A percentile compares a stretch with the other conserved stretches of the same genome.
Evolutionary conservation across 1,140 invertebrate genomes (phyloP).

Genomic region (Phthorimaea operculella): DNA sequence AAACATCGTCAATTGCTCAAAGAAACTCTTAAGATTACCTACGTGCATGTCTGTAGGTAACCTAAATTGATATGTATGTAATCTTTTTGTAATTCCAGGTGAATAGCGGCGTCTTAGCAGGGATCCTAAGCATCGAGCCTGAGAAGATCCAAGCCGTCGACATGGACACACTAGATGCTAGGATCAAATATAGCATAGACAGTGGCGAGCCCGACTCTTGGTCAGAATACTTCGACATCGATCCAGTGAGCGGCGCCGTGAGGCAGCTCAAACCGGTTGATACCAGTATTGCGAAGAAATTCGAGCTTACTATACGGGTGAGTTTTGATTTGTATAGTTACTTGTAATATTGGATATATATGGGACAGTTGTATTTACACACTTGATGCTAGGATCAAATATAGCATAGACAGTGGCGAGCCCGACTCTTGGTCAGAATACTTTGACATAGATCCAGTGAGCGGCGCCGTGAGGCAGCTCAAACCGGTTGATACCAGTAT

Average conservation of each 20-base stretch:
- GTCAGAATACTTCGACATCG: constrained; percentile 85
- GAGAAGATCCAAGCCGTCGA: constrained; percentile 90
- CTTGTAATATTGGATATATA: too few relatives aligned
- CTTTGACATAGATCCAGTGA: constrained; percentile 84
- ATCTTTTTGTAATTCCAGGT: constrained; percentile 75
- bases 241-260: constrained; percentile 81
- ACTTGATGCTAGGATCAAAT: constrained; percentile 68
- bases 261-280: constrained; percentile 84
- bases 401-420: constrained; percentile 83
- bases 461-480: constrained; percentile 83
- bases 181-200: constrained; percentile 82
- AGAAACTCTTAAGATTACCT: too few relatives aligned
- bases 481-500: constrained; percentile 81
- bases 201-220: constrained; percentile 81
- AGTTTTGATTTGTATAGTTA: neutral
- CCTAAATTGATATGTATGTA: too few relatives aligned
- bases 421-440: constrained; percentile 81
- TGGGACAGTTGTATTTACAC: too few relatives aligned
- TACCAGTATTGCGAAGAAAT: constrained; percentile 78
- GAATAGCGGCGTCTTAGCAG: constrained; percentile 82
- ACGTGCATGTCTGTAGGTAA: too few relatives aligned
- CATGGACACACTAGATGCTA: constrained; percentile 85
- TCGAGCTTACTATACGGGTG: constrained; percentile 71
- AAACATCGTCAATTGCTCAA: too few relatives aligned
- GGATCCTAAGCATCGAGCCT: constrained; percentile 83